phyloP scores from a whole-genome alignment of 1,140 invertebrate genomes.

The Latrodectus geometricus region DNA sequence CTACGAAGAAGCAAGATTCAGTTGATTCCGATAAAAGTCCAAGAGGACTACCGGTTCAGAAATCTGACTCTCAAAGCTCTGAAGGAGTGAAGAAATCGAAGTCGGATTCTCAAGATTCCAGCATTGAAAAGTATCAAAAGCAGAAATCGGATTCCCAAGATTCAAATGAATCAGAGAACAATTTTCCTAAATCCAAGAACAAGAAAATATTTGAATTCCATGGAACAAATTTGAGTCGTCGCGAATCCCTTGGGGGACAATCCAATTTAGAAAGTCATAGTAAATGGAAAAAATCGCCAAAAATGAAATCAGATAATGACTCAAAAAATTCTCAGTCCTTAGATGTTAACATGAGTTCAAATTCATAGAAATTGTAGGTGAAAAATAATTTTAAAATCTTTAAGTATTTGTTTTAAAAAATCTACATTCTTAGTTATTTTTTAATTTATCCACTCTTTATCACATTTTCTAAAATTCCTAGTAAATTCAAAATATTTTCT shows the following conservation, averaged over 20 bases:
- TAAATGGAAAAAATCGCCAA: slow-evolving; percentile 41
- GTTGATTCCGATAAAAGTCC: slow-evolving; percentile 16
- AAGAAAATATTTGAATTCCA: slow-evolving; percentile 24
- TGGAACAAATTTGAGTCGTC: slow-evolving; percentile 25
- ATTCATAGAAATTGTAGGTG: too few relatives aligned
- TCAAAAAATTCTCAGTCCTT: slow-evolving; percentile 35
- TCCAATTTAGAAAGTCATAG: background rate
- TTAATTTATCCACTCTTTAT: too few relatives aligned
- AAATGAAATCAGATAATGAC: background rate
- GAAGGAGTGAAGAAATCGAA: background rate
- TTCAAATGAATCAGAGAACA: slow-evolving; percentile 39
- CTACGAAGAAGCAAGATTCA: slow-evolving; percentile 20
- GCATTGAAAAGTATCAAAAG: background rate
- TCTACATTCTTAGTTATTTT: too few relatives aligned
- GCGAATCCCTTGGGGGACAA: slow-evolving; percentile 29
- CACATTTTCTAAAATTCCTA: too few relatives aligned
- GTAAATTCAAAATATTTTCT: too few relatives aligned
- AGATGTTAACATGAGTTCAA: slow-evolving; percentile 12
- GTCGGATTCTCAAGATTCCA: slow-evolving; percentile 34
- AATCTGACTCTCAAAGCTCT: slow-evolving; percentile 22
- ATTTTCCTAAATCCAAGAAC: slow-evolving; percentile 17
- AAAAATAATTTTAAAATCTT: too few relatives aligned
- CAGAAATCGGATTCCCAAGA: slow-evolving; percentile 54
- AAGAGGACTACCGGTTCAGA: background rate
- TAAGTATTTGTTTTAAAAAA: too few relatives aligned